These are phyloP conservation scores for Mythimna impura DNA, from an alignment of 2,888 invertebrate genomes.

Conservation along the genomic window DNA sequence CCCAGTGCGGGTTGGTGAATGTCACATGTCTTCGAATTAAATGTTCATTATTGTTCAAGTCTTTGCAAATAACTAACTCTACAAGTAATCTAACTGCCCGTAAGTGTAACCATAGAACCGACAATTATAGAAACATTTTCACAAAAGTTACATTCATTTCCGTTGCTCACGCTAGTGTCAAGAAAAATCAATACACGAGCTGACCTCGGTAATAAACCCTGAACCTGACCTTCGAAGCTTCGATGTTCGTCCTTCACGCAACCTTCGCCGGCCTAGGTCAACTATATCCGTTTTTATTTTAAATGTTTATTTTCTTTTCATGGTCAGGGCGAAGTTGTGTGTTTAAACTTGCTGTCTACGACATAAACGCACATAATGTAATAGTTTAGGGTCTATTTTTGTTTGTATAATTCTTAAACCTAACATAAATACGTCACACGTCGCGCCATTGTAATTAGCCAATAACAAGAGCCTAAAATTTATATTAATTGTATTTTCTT, in stretches of 20 bases:
- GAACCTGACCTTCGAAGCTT: constrained; percentile 61
- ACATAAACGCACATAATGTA: background rate
- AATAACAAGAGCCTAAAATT: too few species aligned
- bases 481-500: background rate
- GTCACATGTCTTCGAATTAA: too few species aligned
- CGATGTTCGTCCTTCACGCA: constrained; percentile 60
- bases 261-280: constrained; percentile 48
- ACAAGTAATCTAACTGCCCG: background rate
- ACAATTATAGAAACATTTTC: constrained; percentile 5
- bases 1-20: too few species aligned
- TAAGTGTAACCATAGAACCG: background rate
- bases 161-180: constrained; percentile 33
- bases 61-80: background rate
- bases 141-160: constrained; percentile 38
- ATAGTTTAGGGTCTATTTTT: too few species aligned
- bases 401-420: too few species aligned
- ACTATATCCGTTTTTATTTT: constrained; percentile 43
- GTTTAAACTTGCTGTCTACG: background rate
- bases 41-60: background rate
- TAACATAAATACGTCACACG: too few species aligned
- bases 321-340: background rate
- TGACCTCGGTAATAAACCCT: constrained; percentile 57
- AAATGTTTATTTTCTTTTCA: constrained; percentile 26
- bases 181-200: constrained; percentile 54
- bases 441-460: too few species aligned